A percentile compares a stretch with the other conserved stretches of the same genome.
Evolutionary conservation across 1,140 invertebrate genomes (phyloP).

Genomic region (Neodiprion virginianus): DNA sequence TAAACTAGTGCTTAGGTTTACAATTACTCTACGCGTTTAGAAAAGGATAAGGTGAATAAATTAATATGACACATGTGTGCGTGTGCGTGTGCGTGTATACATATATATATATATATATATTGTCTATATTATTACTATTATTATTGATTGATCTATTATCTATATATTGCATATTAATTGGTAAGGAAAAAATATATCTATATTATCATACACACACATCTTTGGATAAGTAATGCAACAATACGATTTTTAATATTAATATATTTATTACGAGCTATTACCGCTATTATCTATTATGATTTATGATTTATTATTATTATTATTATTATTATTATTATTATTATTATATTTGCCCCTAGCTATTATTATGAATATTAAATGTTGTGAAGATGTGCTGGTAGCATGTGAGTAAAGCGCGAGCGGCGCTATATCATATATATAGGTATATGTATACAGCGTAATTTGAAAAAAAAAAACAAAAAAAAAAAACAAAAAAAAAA

Average conservation of each 20-base stretch:
- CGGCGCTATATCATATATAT: conserved; percentile 20
- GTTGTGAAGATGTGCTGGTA: conserved; percentile 28
- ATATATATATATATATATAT: conserved; percentile 31
- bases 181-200: not conserved
- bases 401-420: conserved; percentile 28
- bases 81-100: too few species aligned
- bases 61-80: conserved; percentile 10
- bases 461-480: conserved; percentile 16
- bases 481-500: conserved; percentile 8
- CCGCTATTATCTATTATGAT: conserved; percentile 23
- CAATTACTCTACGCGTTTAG: conserved; percentile 14
- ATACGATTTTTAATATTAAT: conserved; percentile 46
- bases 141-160: conserved; percentile 15
- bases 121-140: conserved; percentile 20
- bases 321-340: conserved; percentile 32
- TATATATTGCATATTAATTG: conserved; percentile 16
- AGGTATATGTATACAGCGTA: conserved; percentile 10
- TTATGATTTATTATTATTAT: conserved; percentile 18
- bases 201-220: not conserved
- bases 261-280: conserved; percentile 42
- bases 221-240: conserved; percentile 35
- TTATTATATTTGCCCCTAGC: conserved; percentile 24
- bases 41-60: conserved; percentile 20
- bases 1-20: conserved; percentile 29
- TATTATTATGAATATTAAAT: conserved; percentile 30